Evolutionary conservation across 2,797 vertebrate genomes (phyloP).

Genomic region (Carcharodon carcharias): DNA sequence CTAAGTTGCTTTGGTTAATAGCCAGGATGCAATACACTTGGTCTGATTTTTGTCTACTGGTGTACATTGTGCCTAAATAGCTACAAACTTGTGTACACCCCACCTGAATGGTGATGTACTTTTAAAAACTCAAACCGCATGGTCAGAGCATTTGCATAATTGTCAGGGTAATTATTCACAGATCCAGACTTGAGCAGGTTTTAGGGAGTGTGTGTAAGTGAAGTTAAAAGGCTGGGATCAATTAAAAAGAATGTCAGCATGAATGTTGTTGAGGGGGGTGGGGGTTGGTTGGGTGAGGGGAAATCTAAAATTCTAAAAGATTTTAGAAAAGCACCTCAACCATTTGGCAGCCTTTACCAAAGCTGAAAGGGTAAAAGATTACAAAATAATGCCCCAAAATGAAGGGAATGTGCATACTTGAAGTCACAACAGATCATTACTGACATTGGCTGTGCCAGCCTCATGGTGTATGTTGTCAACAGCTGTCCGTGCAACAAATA

Average conservation of each 20-base stretch:
- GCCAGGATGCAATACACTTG: neutral
- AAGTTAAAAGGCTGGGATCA: neutral
- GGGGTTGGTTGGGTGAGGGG: too few species aligned
- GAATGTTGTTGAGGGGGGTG: too few species aligned
- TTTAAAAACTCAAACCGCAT: neutral
- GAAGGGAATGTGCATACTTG: neutral
- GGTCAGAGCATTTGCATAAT: neutral
- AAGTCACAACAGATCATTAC: neutral
- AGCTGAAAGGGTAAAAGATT: neutral
- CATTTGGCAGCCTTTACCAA: neutral
- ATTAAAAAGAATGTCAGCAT: neutral
- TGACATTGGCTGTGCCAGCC: neutral
- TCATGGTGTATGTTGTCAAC: neutral
- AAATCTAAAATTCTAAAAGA: neutral
- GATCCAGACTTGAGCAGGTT: neutral
- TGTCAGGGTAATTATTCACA: neutral
- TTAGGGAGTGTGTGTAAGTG: neutral
- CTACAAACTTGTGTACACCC: neutral
- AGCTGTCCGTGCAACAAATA: neutral
- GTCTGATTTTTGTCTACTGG: neutral
- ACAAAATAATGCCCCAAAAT: neutral
- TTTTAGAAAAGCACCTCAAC: neutral
- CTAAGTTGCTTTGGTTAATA: neutral
- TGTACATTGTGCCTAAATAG: neutral
- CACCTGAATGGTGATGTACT: neutral